Conservation (phyloP, 2,888 invertebrate genomes). For the Nowickia ferox region DNA sequence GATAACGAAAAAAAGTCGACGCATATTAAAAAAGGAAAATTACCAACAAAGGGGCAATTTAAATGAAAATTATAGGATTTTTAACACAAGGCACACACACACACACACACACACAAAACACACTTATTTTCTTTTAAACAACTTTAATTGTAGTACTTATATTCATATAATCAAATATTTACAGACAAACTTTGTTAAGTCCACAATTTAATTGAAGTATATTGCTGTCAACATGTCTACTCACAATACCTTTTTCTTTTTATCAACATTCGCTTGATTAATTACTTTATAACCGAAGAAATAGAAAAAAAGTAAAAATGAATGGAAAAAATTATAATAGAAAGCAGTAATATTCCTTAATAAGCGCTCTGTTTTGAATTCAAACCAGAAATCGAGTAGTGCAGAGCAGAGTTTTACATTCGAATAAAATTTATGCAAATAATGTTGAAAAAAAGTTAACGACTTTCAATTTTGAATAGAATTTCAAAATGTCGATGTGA, state of each 20-base stretch:
- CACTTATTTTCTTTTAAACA: not conserved
- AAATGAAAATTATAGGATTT: constrained; percentile 56
- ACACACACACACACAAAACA: not conserved
- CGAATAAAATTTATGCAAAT: too few species aligned
- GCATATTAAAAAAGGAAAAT: constrained; percentile 32
- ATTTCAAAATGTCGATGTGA: too few species aligned
- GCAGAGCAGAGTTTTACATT: too few species aligned
- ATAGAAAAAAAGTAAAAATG: not conserved
- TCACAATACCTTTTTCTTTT: constrained; percentile 18
- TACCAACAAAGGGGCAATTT: constrained; percentile 64
- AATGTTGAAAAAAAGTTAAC: too few species aligned
- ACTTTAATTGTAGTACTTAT: not conserved
- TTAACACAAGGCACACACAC: not conserved
- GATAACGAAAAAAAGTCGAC: constrained; percentile 4
- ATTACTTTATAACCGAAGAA: constrained; percentile 25
- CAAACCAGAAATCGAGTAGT: too few species aligned
- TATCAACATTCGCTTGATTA: constrained; percentile 50
- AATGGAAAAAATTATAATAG: not conserved
- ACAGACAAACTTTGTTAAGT: constrained; percentile 16
- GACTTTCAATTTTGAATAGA: too few species aligned
- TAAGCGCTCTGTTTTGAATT: too few species aligned
- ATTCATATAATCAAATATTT: constrained; percentile 45
- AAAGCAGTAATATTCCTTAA: not conserved
- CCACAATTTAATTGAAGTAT: not conserved
- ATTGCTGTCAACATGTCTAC: constrained; percentile 48